Evolutionary conservation across 2,888 invertebrate species (phyloP).

Genomic region (Ephialtes manifestator): DNA sequence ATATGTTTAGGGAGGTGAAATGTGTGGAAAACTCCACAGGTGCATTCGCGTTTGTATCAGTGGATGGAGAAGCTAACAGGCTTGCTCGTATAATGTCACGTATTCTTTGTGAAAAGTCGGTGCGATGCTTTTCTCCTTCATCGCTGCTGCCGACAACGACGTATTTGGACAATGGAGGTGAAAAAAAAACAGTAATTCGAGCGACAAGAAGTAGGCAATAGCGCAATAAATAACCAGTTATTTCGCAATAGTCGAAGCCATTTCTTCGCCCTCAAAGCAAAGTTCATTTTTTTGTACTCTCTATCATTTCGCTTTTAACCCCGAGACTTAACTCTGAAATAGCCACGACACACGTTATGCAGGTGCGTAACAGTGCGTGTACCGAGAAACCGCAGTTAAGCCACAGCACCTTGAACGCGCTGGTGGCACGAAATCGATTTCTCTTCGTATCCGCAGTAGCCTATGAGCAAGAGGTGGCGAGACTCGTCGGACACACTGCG

Average conservation of each 20-base stretch:
- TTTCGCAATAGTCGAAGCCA: constrained; percentile 45
- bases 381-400: constrained; percentile 29
- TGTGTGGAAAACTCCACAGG: constrained; percentile 56
- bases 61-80: constrained; percentile 20
- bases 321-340: not conserved
- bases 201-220: constrained; percentile 51
- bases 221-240: constrained; percentile 59
- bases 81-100: constrained; percentile 18
- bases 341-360: not conserved
- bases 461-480: constrained; percentile 43
- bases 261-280: not conserved
- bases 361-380: constrained; percentile 18
- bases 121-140: not conserved
- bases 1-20: not conserved
- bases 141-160: too few relatives aligned
- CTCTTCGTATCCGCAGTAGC: constrained; percentile 30
- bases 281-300: not conserved
- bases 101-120: constrained; percentile 23
- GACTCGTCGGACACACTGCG: constrained; percentile 51
- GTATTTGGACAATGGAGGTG: not conserved
- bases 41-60: constrained; percentile 40
- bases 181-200: constrained; percentile 9
- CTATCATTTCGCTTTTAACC: not conserved
- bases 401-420: constrained; percentile 31
- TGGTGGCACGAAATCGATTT: constrained; percentile 60